These are phyloP conservation scores for Rotaria socialis DNA, from an alignment of 2,888 invertebrate genomes.

Conservation along the genomic window DNA sequence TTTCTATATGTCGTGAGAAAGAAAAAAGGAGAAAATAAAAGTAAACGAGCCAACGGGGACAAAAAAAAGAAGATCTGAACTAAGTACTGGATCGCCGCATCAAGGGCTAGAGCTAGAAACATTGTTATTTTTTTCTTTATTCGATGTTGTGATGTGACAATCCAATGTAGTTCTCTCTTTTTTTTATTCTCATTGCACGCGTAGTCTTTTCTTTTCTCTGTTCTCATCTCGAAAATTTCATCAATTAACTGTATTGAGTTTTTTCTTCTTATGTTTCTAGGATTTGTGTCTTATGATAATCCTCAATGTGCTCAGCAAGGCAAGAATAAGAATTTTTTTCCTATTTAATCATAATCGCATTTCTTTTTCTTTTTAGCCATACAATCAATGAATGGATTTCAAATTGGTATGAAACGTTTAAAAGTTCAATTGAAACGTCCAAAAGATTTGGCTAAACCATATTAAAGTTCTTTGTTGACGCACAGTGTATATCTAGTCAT, in stretches of 20 bases:
- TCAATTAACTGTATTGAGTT: background rate
- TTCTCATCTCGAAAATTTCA: too few species aligned
- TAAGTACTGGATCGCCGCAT: background rate
- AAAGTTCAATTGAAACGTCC: conserved; percentile 87
- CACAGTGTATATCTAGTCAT: conserved; percentile 33
- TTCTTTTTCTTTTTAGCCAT: conserved; percentile 67
- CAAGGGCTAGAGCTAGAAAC: background rate
- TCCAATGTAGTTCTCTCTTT: background rate
- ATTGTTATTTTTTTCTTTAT: background rate
- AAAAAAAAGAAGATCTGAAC: background rate
- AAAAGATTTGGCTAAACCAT: conserved; percentile 46
- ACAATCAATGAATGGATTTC: conserved; percentile 99
- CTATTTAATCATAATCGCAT: background rate
- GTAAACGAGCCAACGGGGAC: background rate
- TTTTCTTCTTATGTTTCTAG: background rate
- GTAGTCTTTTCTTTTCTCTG: background rate
- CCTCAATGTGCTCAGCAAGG: conserved; percentile 33
- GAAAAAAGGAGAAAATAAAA: conserved; percentile 6
- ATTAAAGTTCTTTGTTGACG: background rate
- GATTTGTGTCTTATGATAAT: conserved; percentile 30
- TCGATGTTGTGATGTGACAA: conserved; percentile 30
- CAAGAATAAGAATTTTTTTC: background rate
- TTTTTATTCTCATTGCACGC: background rate
- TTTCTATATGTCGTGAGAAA: background rate
- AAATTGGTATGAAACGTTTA: conserved; percentile 98